Evolutionary conservation across 2,888 invertebrate genomes (phyloP).

Genomic region (Xylota sylvarum): DNA sequence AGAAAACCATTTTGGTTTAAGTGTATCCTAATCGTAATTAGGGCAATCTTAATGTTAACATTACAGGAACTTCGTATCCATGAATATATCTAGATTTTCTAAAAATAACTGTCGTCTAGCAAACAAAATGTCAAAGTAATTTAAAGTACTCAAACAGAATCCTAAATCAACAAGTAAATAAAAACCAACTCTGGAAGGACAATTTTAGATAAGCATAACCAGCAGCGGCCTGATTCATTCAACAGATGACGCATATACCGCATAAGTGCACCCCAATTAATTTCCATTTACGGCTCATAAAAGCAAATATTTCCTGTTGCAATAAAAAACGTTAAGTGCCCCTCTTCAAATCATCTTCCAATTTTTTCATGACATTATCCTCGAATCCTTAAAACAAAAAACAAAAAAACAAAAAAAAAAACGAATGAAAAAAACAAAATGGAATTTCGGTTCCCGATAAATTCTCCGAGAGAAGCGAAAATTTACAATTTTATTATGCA

Average conservation of each 20-base stretch:
- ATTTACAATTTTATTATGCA: slow-evolving; percentile 73
- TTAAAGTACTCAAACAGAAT: neutral
- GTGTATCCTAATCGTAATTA: too few species aligned
- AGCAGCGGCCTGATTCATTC: slow-evolving; percentile 5
- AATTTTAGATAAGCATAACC: slow-evolving; percentile 18
- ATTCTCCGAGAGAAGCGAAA: slow-evolving; percentile 39
- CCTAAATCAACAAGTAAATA: neutral
- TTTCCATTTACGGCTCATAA: slow-evolving; percentile 59
- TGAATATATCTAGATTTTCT: too few species aligned
- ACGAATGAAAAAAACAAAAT: neutral
- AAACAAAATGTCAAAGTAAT: too few species aligned
- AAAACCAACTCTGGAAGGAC: neutral
- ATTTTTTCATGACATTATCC: slow-evolving; percentile 38
- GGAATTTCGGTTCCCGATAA: slow-evolving; percentile 56
- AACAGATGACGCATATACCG: slow-evolving; percentile 38
- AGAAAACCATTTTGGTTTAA: too few species aligned
- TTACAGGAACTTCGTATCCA: too few species aligned
- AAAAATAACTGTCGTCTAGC: too few species aligned
- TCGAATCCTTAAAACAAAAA: slow-evolving; percentile 23
- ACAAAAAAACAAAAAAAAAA: slow-evolving; percentile 6
- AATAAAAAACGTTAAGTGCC: slow-evolving; percentile 35
- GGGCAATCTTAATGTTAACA: too few species aligned
- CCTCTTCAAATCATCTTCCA: slow-evolving; percentile 7
- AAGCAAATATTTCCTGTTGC: slow-evolving; percentile 38
- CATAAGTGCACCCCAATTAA: slow-evolving; percentile 48